These are phyloP conservation scores for Geodia barretti DNA, from an alignment of 37 sponge, comb jelly and placozoan genomes.

Conservation along the genomic window DNA sequence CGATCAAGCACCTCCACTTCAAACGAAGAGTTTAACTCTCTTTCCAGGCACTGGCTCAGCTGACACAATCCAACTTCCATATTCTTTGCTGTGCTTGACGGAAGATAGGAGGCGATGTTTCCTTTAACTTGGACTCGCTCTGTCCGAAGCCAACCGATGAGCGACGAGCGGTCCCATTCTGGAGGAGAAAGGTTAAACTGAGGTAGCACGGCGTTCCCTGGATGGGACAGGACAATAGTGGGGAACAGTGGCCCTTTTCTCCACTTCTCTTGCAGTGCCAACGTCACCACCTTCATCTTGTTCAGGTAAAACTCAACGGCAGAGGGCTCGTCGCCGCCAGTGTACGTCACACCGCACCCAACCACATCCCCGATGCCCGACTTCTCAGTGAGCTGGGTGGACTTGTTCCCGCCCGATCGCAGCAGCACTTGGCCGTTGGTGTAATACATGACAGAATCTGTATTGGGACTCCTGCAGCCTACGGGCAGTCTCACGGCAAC, in stretches of 20 bases:
- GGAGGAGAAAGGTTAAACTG: slow-evolving; percentile 12
- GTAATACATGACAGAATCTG: slow-evolving; percentile 41
- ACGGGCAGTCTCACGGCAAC: slow-evolving; percentile 14
- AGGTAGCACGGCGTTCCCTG: slow-evolving; percentile 45
- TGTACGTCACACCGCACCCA: slow-evolving; percentile 25
- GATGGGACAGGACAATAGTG: slow-evolving; percentile 29
- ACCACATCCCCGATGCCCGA: slow-evolving; percentile 52
- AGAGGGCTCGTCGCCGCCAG: neutral
- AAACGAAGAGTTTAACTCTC: slow-evolving; percentile 32
- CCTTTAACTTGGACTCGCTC: slow-evolving; percentile 36
- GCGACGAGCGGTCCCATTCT: neutral
- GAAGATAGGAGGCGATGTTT: slow-evolving; percentile 34
- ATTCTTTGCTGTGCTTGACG: neutral
- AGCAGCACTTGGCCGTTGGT: slow-evolving; percentile 37
- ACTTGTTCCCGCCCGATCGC: slow-evolving; percentile 5
- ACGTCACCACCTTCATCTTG: slow-evolving; percentile 9
- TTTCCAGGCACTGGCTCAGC: slow-evolving; percentile 18
- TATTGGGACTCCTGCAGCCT: neutral
- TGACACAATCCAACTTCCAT: slow-evolving; percentile 46
- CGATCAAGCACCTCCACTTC: slow-evolving; percentile 52
- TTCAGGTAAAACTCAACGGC: slow-evolving; percentile 45
- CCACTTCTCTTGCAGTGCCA: neutral
- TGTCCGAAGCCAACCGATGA: slow-evolving; percentile 62
- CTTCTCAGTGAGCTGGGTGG: slow-evolving; percentile 1
- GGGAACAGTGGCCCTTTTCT: slow-evolving; percentile 15